These are phyloP conservation scores for Pelusios castaneus DNA, from an alignment of 2,113 vertebrate species.

Conservation along the genomic window DNA sequence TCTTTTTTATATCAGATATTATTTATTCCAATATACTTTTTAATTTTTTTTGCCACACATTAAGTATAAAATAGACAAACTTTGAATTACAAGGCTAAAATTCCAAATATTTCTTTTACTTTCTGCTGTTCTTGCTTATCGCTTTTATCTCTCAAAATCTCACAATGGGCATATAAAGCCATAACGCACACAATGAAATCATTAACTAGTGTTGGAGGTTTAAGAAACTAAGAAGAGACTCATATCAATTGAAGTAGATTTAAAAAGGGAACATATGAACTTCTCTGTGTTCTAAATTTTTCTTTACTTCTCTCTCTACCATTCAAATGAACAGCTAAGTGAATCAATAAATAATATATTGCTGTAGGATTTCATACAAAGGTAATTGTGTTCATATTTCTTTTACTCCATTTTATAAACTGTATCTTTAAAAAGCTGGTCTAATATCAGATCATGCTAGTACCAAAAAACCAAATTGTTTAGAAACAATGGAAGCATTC, in stretches of 20 bases:
- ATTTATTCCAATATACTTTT: neutral
- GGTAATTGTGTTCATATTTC: neutral
- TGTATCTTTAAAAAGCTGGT: neutral
- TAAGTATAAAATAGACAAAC: neutral
- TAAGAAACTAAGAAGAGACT: neutral
- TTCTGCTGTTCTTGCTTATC: neutral
- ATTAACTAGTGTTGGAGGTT: neutral
- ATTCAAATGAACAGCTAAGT: neutral
- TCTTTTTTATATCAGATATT: neutral
- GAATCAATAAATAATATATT: neutral
- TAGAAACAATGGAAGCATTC: neutral
- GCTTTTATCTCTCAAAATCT: neutral
- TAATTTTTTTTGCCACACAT: neutral
- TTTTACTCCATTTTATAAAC: neutral
- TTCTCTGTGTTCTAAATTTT: neutral
- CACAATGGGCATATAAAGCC: neutral
- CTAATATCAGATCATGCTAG: neutral
- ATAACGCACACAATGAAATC: neutral
- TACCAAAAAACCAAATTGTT: neutral
- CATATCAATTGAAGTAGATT: neutral
- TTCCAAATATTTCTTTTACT: neutral
- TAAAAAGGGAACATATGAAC: neutral
- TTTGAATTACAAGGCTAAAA: neutral
- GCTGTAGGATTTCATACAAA: neutral
- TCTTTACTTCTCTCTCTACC: neutral